Base-by-base conservation (phyloP, 2,797 vertebrate genomes). In the Mareca penelope region DNA sequence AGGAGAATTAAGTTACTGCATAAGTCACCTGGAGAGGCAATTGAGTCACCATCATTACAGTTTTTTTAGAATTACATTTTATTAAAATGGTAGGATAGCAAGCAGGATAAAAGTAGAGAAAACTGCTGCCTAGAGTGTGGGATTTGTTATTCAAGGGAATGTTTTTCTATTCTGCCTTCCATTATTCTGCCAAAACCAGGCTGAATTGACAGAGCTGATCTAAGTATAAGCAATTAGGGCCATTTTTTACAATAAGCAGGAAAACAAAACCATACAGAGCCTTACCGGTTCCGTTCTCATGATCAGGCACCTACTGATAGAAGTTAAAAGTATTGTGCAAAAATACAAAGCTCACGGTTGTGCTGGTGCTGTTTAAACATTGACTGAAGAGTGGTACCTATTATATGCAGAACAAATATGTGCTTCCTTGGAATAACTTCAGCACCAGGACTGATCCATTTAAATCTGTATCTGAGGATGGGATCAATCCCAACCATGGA, bases 61-160 rank as follows among this genome's bases (percentile, higher is more conserved):
- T 15, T 6, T 85, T 89, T 89, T 90, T 76, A 90, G 57, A 91
- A 57, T 90, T 81, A 28, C 13, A n/a, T 80, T 93, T 93, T 94
- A 59, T 89, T 94, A 60, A 87, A 82, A 79, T 68, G 12, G 17
- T 44, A 44, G 17, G 42, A 44, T 18, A 44, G 42, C 23, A 84
- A 70, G 40, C 16, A 68, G 39, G 26, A 73, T 88, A 60, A 93
- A 94, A 80, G 85, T 59, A 10, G 44, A 53, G 31, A 40, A 89
- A 80, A 68, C 29, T 17, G 14, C 57, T 82, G 35, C 68, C 53
- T 60, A n/a, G 31, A 21, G 8, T 15, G 1, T 44, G 56, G 28
- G 31, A 6, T 10, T 24, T 90, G 88, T 81, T 91, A 72, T 83
- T 89, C 63, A 86, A 67, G 7, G 26, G 55, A 15, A 22, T 81